Evolutionary conservation across 2,797 vertebrate species (phyloP), one percentile per base, ranked within the genome.

Genomic region (Anabas testudineus): DNA sequence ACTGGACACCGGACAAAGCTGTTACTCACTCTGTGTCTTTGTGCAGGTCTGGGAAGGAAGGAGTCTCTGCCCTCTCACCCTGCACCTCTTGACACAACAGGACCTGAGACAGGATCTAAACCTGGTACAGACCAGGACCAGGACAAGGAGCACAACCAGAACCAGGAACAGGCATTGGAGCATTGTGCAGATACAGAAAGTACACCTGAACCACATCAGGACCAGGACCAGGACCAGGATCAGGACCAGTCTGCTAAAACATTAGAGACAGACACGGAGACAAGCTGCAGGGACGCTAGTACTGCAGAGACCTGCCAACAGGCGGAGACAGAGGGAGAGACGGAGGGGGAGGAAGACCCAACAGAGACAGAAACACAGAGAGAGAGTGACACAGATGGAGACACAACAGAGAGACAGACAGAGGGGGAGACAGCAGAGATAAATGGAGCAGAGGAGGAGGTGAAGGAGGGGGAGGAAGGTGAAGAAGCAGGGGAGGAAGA

Each of bases 21-120:
- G n/a, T n/a, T n/a, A n/a, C n/a, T n/a, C n/a, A n/a, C 15, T 8
- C 7, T 19, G 9, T 4, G 24, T 53, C 2, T n/a, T 6, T 79
- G 47, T 61, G 22, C 63, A 88, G 86, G 83, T 74, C 61, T 88
- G 7, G 39, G 68, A 5, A 82, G 88, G 55, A 86, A 89, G 66
- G 82, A 86, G 77, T 89, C 83, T 72, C 75, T 91, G 3, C 74
- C 86, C 4, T 42, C 56, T 67, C 81, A 82, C 21, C 48, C 30
- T 0, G 8, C 70, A n/a, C 24, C 47, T 71, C 36, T 70, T 41
- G 54, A 74, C 26, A 53, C 69, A 49, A 2, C 43, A 30, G 49
- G 46, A 19, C 51, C 67, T 48, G 72, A 79, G 37, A 70, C 47
- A 4, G 41, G 13, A 19, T 46, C 15, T 19, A 30, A 18, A 46